Conservation (phyloP, 2,888 invertebrate genomes). For the Erpobdella octoculata region DNA sequence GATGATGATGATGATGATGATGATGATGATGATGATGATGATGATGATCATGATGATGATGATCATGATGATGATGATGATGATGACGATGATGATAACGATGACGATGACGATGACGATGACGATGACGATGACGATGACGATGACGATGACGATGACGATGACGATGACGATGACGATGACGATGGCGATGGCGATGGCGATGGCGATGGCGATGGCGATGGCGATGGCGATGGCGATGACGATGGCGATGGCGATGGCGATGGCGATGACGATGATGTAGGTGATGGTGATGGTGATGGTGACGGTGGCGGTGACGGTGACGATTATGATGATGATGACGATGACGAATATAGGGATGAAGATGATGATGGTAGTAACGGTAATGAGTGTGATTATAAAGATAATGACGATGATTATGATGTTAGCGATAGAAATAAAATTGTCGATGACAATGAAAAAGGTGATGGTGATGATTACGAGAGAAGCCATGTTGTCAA, state of each 20-base stretch:
- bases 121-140: background rate
- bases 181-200: background rate
- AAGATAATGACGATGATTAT: background rate
- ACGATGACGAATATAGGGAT: too few species aligned
- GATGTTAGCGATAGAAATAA: too few species aligned
- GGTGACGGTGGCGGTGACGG: background rate
- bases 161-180: background rate
- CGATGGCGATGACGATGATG: background rate
- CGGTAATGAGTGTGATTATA: background rate
- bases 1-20: slow-evolving; percentile 4
- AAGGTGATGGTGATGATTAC: background rate
- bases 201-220: background rate
- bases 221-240: background rate
- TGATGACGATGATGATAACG: background rate
- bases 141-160: background rate
- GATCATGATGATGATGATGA: background rate
- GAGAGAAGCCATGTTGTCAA: too few species aligned
- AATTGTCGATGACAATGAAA: too few species aligned
- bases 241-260: background rate
- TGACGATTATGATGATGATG: too few species aligned
- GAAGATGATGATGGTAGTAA: background rate
- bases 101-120: background rate
- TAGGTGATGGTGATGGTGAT: background rate
- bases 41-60: slow-evolving; percentile 7
- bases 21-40: slow-evolving; percentile 12